Conservation (phyloP, 2,888 invertebrate genomes). For the Unio pictorum region DNA sequence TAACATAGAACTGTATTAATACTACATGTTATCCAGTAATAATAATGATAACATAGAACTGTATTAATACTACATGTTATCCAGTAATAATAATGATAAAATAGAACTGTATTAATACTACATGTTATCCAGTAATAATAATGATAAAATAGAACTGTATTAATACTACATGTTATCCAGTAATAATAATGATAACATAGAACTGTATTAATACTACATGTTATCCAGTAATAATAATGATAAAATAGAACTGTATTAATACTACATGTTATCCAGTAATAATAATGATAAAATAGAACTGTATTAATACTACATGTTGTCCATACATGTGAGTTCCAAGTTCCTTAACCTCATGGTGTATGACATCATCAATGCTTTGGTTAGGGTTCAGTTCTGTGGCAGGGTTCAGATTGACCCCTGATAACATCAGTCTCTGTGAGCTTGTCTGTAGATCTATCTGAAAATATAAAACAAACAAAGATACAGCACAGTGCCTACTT, state of each 20-base stretch:
- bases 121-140: neutral
- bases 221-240: neutral
- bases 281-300: neutral
- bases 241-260: neutral
- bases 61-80: too few species aligned
- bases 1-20: too few species aligned
- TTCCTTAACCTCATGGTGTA: constrained; percentile 99
- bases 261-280: neutral
- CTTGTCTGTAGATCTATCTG: constrained; percentile 95
- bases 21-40: too few species aligned
- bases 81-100: too few species aligned
- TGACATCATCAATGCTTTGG: constrained; percentile 93
- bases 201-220: too few species aligned
- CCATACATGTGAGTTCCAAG: constrained; percentile 95
- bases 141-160: neutral
- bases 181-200: neutral
- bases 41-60: too few species aligned
- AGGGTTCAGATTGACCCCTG: constrained; percentile 77
- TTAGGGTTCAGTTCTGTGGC: constrained; percentile 79
- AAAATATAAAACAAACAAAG: constrained; percentile 3
- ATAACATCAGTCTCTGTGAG: constrained; percentile 86
- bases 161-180: too few species aligned
- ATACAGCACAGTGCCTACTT: too few species aligned
- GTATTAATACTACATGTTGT: neutral
- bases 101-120: too few species aligned